phyloP scores from a whole-genome alignment of 2,888 invertebrate genomes.

The Digitonthophagus gazella region DNA sequence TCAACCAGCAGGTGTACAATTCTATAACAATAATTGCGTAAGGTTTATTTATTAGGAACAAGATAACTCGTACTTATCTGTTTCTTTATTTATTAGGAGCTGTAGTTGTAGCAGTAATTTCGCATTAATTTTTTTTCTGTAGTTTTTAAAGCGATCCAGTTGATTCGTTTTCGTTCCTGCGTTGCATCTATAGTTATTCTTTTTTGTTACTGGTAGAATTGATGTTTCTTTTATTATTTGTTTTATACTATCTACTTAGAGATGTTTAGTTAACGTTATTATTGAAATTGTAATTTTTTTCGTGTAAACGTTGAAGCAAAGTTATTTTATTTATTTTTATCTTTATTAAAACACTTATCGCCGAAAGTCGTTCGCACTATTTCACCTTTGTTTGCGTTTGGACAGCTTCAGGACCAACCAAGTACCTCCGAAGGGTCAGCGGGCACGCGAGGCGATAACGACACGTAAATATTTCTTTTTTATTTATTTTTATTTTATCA shows the following conservation, averaged over 20 bases:
- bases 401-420: slow-evolving; percentile 69
- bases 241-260: neutral
- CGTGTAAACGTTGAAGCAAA: slow-evolving; percentile 24
- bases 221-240: neutral
- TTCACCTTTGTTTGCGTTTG: slow-evolving; percentile 59
- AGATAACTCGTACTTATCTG: too few species aligned
- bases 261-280: neutral
- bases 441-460: slow-evolving; percentile 56
- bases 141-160: neutral
- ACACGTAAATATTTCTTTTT: slow-evolving; percentile 61
- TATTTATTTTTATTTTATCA: slow-evolving; percentile 30
- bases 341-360: slow-evolving; percentile 37
- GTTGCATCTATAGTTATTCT: neutral
- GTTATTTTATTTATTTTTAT: slow-evolving; percentile 34
- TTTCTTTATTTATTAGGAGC: slow-evolving; percentile 23
- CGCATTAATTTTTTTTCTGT: slow-evolving; percentile 8
- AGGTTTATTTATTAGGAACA: slow-evolving; percentile 7
- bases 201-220: neutral
- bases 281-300: slow-evolving; percentile 17
- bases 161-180: neutral
- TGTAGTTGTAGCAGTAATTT: slow-evolving; percentile 15
- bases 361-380: slow-evolving; percentile 42
- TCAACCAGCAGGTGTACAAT: slow-evolving; percentile 48
- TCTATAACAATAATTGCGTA: slow-evolving; percentile 40
- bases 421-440: slow-evolving; percentile 57